Evolutionary conservation across 1,140 invertebrate genomes (phyloP), one percentile per base, ranked within the genome.

Genomic region (Caenorhabditis inopinata): DNA sequence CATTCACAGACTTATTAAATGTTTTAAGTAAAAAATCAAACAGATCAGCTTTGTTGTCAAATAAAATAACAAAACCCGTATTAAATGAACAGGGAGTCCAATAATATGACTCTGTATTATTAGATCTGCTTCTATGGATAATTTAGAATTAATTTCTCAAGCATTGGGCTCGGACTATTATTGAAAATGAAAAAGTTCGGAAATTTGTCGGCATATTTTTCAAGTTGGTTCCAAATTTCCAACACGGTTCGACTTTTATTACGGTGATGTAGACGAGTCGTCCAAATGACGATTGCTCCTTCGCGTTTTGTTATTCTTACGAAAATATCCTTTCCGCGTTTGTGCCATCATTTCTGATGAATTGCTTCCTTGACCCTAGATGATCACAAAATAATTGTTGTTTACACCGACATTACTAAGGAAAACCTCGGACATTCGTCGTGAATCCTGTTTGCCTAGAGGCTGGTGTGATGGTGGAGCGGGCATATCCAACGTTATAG

Each of bases 401-500:
- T 68, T 68, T 68, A 68, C 58, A 6, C 58, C 58, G 12, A 38
- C n/a, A 68, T 68, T 38, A 35, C 38, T 42, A 68, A 21, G n/a
- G 23, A 68, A 58, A 58, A 68, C 58, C 58, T 68, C 58, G 58
- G 58, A 68, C 58, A 68, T 68, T 68, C 58, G 58, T 68, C 58
- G 29, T 42, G 58, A 68, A 38, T 68, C 58, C 58, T 68, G 58
- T 68, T 32, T 68, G 58, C 32, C 58, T 68, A 68, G 58, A 68
- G n/a, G 35, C 32, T 68, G 32, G 58, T 68, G 58, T 1, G 27
- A 14, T 32, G 53, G 53, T 68, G 58, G 38, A 5, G 5, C 14
- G 38, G 5, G 38, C 38, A n/a, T n/a, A n/a, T n/a, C n/a, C n/a
- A n/a, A n/a, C n/a, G n/a, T n/a, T n/a, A n/a, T 12, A 16, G 51